Conservation (phyloP, 2,888 invertebrate genomes). For the Elegia similella region DNA sequence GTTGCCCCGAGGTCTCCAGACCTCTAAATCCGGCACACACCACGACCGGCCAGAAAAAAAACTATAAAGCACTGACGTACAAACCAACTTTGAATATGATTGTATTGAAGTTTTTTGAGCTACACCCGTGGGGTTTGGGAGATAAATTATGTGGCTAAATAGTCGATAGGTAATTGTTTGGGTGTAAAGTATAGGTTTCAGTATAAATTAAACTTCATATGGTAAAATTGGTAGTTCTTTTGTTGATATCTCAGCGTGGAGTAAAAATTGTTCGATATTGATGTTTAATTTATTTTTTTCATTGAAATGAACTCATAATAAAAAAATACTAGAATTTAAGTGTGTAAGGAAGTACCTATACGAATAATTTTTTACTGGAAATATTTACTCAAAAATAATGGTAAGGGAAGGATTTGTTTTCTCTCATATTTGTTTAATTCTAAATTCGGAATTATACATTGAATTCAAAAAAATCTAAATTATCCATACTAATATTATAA, state of each 20-base stretch:
- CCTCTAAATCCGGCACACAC: too few species aligned
- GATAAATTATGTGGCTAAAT: conserved; percentile 12
- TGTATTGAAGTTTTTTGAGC: conserved; percentile 8
- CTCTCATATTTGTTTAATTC: too few species aligned
- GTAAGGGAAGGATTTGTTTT: too few species aligned
- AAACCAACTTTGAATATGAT: not conserved
- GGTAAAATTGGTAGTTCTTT: not conserved
- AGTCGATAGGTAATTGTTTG: conserved; percentile 11
- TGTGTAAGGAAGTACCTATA: too few species aligned
- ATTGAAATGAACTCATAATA: not conserved
- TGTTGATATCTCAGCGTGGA: conserved; percentile 1
- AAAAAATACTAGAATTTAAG: too few species aligned
- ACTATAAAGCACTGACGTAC: conserved; percentile 41
- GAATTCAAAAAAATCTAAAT: too few species aligned
- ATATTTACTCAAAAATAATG: too few species aligned
- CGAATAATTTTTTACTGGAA: too few species aligned
- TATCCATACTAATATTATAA: too few species aligned
- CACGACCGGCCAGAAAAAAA: conserved; percentile 61
- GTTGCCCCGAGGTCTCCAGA: too few species aligned
- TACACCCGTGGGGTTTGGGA: conserved; percentile 3
- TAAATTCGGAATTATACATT: too few species aligned
- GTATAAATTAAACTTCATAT: not conserved
- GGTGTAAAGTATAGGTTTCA: conserved; percentile 8
- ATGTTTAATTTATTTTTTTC: not conserved
- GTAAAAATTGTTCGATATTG: not conserved